Evolutionary conservation across 2,888 invertebrate species (phyloP).

Genomic region (Allacma fusca): DNA sequence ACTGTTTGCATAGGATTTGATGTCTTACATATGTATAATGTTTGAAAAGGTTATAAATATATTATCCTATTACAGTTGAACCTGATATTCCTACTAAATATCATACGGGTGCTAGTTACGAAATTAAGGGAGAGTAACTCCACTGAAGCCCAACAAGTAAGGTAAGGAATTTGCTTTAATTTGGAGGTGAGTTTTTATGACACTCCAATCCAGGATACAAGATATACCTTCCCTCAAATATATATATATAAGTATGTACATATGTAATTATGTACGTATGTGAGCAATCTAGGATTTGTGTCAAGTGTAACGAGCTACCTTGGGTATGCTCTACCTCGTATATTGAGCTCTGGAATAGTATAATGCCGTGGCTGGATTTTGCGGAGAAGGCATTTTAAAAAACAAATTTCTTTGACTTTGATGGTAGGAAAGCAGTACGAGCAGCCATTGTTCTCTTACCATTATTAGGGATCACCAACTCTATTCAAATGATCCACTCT

Average conservation of each 20-base stretch:
- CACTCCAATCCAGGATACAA: background rate
- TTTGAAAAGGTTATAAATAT: too few species aligned
- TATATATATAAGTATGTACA: background rate
- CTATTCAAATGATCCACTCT: slow-evolving; percentile 62
- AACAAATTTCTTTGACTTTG: slow-evolving; percentile 11
- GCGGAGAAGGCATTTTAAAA: slow-evolving; percentile 12
- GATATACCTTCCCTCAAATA: background rate
- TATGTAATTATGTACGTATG: too few species aligned
- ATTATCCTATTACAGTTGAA: slow-evolving; percentile 63
- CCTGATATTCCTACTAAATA: slow-evolving; percentile 63
- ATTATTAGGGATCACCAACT: slow-evolving; percentile 63
- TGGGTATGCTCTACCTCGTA: too few species aligned
- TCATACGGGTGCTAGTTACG: slow-evolving; percentile 64
- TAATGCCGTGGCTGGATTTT: background rate
- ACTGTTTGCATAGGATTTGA: too few species aligned
- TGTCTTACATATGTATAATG: too few species aligned
- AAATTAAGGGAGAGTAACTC: slow-evolving; percentile 63
- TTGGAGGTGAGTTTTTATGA: background rate
- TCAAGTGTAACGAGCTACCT: too few species aligned
- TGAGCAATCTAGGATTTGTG: too few species aligned
- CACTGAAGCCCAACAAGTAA: slow-evolving; percentile 62
- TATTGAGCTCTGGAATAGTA: background rate
- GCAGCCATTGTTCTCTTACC: slow-evolving; percentile 63
- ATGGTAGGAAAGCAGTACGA: slow-evolving; percentile 63
- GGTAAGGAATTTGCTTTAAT: too few species aligned